These are phyloP conservation scores for Ylistrum balloti DNA, from an alignment of 1,140 invertebrate species.

Conservation along the genomic window DNA sequence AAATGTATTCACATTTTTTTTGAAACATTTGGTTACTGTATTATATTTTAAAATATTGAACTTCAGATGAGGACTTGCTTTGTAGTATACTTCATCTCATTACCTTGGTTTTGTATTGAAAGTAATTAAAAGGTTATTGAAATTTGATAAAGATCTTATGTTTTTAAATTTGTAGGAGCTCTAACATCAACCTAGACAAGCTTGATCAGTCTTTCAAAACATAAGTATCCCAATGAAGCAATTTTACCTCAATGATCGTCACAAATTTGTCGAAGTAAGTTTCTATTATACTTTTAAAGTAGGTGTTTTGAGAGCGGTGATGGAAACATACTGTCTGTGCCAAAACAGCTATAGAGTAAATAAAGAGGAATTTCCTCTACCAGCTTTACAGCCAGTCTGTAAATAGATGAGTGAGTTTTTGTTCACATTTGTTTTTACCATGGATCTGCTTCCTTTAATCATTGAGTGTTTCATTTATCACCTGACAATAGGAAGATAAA, in stretches of 20 bases:
- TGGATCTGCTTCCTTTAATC: conserved; percentile 7
- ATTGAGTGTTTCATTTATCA: conserved; percentile 19
- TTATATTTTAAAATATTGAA: no score
- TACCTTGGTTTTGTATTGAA: no score
- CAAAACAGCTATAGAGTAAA: neutral
- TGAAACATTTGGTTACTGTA: no score
- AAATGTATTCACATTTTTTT: no score
- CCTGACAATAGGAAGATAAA: conserved; percentile 2
- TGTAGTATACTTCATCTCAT: no score
- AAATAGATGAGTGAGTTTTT: neutral
- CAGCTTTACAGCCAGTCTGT: neutral
- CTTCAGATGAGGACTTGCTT: no score
- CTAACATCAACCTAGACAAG: no score
- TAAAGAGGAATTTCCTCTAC: neutral
- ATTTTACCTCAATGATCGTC: neutral
- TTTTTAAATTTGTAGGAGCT: no score
- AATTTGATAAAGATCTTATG: no score
- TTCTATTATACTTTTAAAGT: neutral
- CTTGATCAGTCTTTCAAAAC: no score
- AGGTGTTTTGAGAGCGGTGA: neutral
- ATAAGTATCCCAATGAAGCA: no score
- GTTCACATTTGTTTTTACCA: neutral
- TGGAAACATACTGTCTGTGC: neutral
- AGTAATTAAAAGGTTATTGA: no score
- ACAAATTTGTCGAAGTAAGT: neutral